Evolutionary conservation across 2,113 vertebrate species (phyloP).

Genomic region (Gasterosteus nipponicus): DNA sequence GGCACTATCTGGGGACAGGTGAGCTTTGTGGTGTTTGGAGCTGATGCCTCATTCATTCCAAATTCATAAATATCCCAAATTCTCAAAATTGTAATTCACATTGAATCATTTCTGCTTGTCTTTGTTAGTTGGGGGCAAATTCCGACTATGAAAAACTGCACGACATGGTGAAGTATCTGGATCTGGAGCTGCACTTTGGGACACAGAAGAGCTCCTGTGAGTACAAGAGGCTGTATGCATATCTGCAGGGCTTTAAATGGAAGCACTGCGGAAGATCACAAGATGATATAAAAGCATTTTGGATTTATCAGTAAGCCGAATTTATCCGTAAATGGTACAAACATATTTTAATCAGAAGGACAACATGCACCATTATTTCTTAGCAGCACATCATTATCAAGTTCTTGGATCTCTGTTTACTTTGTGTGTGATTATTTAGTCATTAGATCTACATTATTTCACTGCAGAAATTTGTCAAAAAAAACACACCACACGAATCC

Average conservation of each 20-base stretch:
- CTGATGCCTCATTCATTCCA: background rate
- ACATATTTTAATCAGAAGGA: background rate
- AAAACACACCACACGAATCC: background rate
- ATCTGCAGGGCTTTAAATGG: constrained; percentile 9
- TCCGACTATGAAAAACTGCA: constrained; percentile 97
- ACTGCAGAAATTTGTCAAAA: background rate
- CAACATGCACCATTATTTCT: background rate
- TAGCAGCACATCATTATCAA: background rate
- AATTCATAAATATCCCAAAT: background rate
- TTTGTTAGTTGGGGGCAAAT: constrained; percentile 88
- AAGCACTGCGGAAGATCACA: background rate
- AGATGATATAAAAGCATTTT: background rate
- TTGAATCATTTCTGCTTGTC: constrained; percentile 23
- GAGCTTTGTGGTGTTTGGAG: constrained; percentile 20
- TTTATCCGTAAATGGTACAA: background rate
- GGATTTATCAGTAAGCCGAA: background rate
- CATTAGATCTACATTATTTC: background rate
- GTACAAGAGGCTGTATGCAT: constrained; percentile 62
- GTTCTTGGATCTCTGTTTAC: constrained; percentile 2
- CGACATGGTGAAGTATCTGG: constrained; percentile 99
- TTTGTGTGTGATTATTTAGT: background rate
- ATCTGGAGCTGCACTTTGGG: constrained; percentile 97
- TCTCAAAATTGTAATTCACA: background rate
- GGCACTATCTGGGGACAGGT: constrained; percentile 99
- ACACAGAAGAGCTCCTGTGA: constrained; percentile 92